These are phyloP conservation scores for Calyptomena viridis DNA, from an alignment of 2,113 vertebrate genomes.

Conservation along the genomic window DNA sequence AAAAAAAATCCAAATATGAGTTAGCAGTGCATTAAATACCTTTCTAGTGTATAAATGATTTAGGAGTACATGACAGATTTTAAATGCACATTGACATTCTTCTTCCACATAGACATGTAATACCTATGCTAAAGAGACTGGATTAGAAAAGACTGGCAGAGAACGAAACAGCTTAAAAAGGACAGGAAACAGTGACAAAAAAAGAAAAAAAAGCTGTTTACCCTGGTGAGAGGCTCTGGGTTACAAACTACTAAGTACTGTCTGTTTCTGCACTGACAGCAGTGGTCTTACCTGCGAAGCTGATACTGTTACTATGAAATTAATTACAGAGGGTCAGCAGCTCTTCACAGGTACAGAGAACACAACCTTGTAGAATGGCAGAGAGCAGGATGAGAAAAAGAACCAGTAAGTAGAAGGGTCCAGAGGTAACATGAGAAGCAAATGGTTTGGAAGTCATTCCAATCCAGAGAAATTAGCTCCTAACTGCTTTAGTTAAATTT, in stretches of 20 bases:
- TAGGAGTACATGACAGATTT: slow-evolving; percentile 32
- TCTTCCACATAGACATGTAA: not conserved
- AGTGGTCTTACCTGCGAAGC: not conserved
- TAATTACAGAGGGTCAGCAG: not conserved
- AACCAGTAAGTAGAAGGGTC: not conserved
- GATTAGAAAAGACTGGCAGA: not conserved
- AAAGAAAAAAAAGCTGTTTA: not conserved
- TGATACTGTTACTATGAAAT: not conserved
- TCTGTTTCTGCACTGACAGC: not conserved
- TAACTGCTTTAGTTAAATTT: not conserved
- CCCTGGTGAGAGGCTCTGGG: not conserved
- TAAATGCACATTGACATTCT: slow-evolving; percentile 31
- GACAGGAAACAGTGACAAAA: not conserved
- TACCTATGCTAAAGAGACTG: not conserved
- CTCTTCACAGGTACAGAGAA: not conserved
- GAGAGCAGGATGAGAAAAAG: not conserved
- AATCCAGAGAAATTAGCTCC: not conserved
- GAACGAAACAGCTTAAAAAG: not conserved
- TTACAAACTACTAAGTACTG: not conserved
- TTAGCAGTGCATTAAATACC: slow-evolving; percentile 56
- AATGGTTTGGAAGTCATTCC: not conserved
- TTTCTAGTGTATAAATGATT: slow-evolving; percentile 47
- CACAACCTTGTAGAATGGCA: not conserved
- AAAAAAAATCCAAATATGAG: slow-evolving; percentile 12
- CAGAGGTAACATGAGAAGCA: not conserved